These are phyloP conservation scores for Sebastes ruberrimus DNA, from an alignment of 2,797 vertebrate species.

Conservation along the genomic window DNA sequence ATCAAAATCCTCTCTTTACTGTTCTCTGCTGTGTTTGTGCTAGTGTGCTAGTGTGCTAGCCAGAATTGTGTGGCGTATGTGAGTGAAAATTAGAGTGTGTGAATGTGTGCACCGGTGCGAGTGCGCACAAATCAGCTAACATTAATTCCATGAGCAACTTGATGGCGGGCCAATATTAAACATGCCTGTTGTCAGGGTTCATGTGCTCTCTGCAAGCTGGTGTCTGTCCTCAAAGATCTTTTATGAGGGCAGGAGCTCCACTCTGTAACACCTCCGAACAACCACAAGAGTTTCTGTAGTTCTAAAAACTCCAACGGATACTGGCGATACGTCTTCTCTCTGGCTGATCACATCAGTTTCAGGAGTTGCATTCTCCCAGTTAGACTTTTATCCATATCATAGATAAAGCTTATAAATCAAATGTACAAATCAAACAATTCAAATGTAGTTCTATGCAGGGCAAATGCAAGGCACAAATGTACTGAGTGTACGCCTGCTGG, in stretches of 20 bases:
- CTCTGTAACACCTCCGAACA: conserved; percentile 3
- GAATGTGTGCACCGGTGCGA: neutral
- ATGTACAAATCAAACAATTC: neutral
- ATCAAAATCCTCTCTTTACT: neutral
- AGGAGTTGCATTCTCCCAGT: neutral
- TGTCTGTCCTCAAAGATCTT: neutral
- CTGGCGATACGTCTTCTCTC: neutral
- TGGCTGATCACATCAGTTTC: neutral
- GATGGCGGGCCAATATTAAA: conserved; percentile 16
- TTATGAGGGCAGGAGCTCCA: neutral
- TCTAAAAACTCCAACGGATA: neutral
- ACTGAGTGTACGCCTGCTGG: neutral
- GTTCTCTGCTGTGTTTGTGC: neutral
- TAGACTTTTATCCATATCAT: neutral
- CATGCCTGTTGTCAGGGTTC: neutral
- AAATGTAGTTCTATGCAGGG: neutral
- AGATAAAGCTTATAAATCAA: neutral
- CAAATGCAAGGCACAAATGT: neutral
- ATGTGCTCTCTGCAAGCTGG: neutral
- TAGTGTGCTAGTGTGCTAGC: neutral
- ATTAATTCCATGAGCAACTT: conserved; percentile 9
- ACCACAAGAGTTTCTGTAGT: neutral
- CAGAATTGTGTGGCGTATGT: neutral
- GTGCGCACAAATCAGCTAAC: conserved; percentile 23
- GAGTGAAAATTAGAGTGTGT: neutral